A percentile compares a stretch with the other conserved stretches of the same genome.
phyloP scores from a whole-genome alignment of 2,888 invertebrate genomes.

The Temnothorax ravouxi region DNA sequence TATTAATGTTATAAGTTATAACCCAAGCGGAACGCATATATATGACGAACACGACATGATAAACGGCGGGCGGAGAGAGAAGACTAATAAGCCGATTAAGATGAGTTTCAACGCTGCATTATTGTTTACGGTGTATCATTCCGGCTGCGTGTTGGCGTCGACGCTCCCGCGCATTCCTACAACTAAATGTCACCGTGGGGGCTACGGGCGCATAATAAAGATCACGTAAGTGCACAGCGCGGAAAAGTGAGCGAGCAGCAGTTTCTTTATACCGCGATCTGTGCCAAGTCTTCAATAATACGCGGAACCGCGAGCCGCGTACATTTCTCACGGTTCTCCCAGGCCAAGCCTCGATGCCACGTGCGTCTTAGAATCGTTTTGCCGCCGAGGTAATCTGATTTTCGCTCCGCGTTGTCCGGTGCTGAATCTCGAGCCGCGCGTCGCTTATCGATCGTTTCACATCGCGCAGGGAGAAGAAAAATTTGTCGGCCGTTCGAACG shows the following conservation, averaged over 20 bases:
- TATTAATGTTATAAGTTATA: slow-evolving; percentile 9
- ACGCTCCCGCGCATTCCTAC: slow-evolving; percentile 64
- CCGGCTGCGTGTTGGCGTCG: slow-evolving; percentile 46
- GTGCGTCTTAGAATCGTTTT: slow-evolving; percentile 19
- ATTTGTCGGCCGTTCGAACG: slow-evolving; percentile 52
- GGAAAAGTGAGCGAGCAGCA: slow-evolving; percentile 56
- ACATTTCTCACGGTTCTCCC: slow-evolving; percentile 67
- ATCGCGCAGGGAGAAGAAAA: background rate
- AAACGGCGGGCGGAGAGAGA: background rate
- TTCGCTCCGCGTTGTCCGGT: slow-evolving; percentile 37
- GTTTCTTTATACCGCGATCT: slow-evolving; percentile 49
- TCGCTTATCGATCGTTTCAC: slow-evolving; percentile 42
- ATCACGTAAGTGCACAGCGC: slow-evolving; percentile 63
- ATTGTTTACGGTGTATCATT: slow-evolving; percentile 38
- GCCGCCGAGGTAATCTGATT: slow-evolving; percentile 32
- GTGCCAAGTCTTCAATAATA: slow-evolving; percentile 70
- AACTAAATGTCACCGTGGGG: slow-evolving; percentile 67
- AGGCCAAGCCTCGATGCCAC: background rate
- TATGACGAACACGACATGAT: slow-evolving; percentile 1
- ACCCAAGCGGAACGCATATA: slow-evolving; percentile 1
- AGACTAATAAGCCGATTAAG: slow-evolving; percentile 42
- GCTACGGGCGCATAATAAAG: slow-evolving; percentile 67
- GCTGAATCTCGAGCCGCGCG: slow-evolving; percentile 38
- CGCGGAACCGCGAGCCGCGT: slow-evolving; percentile 52
- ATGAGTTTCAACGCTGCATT: slow-evolving; percentile 34